phyloP scores from a whole-genome alignment of 2,113 vertebrate genomes.

The Cyrtonyx montezumae region DNA sequence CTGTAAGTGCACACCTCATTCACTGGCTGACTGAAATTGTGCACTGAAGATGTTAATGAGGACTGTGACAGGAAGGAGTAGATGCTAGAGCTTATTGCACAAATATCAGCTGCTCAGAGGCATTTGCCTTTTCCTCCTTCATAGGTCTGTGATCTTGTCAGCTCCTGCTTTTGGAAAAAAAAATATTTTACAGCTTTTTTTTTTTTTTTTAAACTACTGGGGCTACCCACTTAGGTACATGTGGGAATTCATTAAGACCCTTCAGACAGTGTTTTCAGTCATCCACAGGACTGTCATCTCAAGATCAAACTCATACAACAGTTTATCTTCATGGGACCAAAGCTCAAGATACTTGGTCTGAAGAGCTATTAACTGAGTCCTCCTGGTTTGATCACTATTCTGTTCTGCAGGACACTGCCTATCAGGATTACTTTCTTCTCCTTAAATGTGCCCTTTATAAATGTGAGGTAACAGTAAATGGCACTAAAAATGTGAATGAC shows the following conservation, averaged over 20 bases:
- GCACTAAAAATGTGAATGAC: constrained; percentile 37
- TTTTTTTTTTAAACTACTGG: neutral
- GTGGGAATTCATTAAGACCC: neutral
- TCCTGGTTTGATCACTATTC: neutral
- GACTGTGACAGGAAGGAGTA: neutral
- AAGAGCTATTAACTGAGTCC: neutral
- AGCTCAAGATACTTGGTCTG: neutral
- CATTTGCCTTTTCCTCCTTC: neutral
- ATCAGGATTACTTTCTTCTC: constrained; percentile 1
- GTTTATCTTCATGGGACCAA: neutral
- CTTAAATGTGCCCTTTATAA: constrained; percentile 19
- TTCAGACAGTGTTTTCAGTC: accelerated
- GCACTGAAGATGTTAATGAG: neutral
- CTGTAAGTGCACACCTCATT: neutral
- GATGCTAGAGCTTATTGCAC: neutral
- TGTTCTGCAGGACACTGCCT: neutral
- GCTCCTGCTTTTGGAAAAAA: neutral
- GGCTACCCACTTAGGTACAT: neutral
- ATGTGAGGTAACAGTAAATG: constrained; percentile 29
- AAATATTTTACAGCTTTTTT: neutral
- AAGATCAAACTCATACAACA: neutral
- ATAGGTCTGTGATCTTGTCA: neutral
- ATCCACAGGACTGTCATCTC: neutral
- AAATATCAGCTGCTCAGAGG: neutral
- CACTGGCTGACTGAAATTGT: neutral